A percentile compares a stretch with the other conserved stretches of the same genome.
These are phyloP conservation scores for Crypturellus undulatus DNA, from an alignment of 2,113 vertebrate genomes.

Conservation along the genomic window DNA sequence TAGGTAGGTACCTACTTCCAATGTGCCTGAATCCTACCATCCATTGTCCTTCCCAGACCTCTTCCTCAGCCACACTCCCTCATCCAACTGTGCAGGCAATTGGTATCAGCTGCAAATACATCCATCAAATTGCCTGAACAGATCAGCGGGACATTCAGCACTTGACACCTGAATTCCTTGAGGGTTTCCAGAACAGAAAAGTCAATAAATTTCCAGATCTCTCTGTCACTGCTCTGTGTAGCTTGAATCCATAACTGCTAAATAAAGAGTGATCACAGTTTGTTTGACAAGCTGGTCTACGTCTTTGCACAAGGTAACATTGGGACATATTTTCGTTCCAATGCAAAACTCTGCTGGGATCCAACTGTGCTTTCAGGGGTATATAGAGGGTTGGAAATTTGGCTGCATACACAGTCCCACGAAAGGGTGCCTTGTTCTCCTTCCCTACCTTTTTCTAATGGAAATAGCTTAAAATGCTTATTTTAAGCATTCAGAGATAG, in stretches of 20 bases:
- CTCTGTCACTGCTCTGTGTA: background rate
- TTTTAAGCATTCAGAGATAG: background rate
- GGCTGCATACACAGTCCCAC: too few relatives aligned
- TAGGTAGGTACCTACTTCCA: background rate
- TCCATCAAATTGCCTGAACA: too few relatives aligned
- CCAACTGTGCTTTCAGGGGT: background rate
- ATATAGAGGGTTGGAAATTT: background rate
- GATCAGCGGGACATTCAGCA: background rate
- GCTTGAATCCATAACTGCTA: slow-evolving; percentile 22
- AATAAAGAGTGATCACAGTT: slow-evolving; percentile 27
- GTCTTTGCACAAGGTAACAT: slow-evolving; percentile 4
- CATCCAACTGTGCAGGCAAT: background rate
- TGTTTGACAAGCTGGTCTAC: slow-evolving; percentile 50
- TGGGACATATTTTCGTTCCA: background rate
- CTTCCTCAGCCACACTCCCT: background rate
- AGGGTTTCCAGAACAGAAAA: slow-evolving; percentile 36
- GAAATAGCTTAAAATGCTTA: background rate
- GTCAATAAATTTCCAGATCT: background rate
- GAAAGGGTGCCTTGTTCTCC: background rate
- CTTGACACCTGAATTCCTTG: background rate
- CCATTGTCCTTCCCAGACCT: background rate
- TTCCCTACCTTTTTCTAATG: background rate
- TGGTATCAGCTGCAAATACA: background rate
- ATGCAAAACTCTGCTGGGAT: background rate
- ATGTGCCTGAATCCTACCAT: background rate